These are phyloP conservation scores for Charadrius vociferus DNA, from an alignment of 2,113 vertebrate species.

Conservation along the genomic window DNA sequence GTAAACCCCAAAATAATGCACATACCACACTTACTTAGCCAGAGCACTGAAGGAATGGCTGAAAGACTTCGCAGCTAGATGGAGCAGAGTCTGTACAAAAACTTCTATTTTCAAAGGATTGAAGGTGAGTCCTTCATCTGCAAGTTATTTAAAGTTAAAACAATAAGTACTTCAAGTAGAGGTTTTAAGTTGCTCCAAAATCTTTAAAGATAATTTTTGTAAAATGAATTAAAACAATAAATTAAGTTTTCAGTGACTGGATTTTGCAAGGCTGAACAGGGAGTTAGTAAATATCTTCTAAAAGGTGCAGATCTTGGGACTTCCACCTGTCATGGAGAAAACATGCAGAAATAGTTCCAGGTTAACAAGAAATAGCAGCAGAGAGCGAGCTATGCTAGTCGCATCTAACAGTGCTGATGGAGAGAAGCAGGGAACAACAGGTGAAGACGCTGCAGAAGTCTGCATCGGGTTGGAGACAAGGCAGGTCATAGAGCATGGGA, in stretches of 20 bases:
- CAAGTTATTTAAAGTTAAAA: not conserved
- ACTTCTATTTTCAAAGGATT: constrained; percentile 93
- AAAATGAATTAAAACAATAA: not conserved
- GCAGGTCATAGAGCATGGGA: not conserved
- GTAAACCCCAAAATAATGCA: not conserved
- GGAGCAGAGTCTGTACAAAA: constrained; percentile 89
- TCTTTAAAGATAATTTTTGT: not conserved
- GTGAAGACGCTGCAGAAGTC: not conserved
- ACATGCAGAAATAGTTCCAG: not conserved
- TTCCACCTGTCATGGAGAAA: not conserved
- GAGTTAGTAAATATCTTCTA: not conserved
- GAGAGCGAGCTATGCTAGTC: not conserved
- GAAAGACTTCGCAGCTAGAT: constrained; percentile 91
- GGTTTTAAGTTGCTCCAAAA: not conserved
- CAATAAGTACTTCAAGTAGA: not conserved
- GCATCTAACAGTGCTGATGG: not conserved
- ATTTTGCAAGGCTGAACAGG: not conserved
- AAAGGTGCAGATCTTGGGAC: not conserved
- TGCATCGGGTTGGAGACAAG: not conserved
- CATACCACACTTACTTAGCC: constrained; percentile 83
- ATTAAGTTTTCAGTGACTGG: not conserved
- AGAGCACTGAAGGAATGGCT: constrained; percentile 94
- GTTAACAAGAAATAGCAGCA: not conserved
- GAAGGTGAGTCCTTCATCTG: constrained; percentile 90
- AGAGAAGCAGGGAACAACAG: not conserved